Percentiles rank a stretch among this genome's conserved stretches.
Conservation (phyloP, 2,113 vertebrate genomes). For the Morone saxatilis region DNA sequence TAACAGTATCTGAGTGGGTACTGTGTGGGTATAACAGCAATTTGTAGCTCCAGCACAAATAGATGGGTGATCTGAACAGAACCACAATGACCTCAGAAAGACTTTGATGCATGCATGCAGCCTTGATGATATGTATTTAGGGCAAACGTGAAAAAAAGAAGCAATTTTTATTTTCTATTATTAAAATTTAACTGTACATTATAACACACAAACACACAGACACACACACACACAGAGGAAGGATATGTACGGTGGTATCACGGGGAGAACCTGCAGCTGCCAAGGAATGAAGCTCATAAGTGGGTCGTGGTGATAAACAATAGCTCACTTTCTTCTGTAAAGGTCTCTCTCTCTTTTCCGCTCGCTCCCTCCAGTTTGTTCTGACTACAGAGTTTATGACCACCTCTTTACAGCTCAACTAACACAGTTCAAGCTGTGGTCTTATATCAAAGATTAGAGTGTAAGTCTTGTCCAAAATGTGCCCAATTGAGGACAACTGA, state of each 20-base stretch:
- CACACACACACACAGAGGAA: background rate
- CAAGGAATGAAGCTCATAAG: slow-evolving; percentile 46
- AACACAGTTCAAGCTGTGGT: background rate
- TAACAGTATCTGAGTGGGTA: slow-evolving; percentile 1
- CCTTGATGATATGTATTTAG: slow-evolving; percentile 10
- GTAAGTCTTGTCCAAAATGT: background rate
- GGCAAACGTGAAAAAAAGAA: background rate
- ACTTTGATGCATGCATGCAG: background rate
- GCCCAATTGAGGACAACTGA: background rate
- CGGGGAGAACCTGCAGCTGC: slow-evolving; percentile 18
- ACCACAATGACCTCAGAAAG: background rate
- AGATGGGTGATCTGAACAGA: background rate
- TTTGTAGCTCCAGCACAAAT: background rate
- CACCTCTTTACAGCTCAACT: background rate
- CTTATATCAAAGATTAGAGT: background rate
- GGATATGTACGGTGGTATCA: slow-evolving; percentile 11
- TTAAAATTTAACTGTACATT: slow-evolving; percentile 12
- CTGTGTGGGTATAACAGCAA: background rate
- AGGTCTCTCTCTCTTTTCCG: slow-evolving; percentile 29
- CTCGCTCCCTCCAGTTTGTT: background rate
- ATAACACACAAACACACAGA: background rate
- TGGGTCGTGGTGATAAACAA: slow-evolving; percentile 57
- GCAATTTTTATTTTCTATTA: background rate
- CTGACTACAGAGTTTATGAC: background rate
- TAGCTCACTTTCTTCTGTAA: slow-evolving; percentile 52